Evolutionary conservation across 2,888 invertebrate genomes (phyloP).

Genomic region (Toxonevra muliebris): DNA sequence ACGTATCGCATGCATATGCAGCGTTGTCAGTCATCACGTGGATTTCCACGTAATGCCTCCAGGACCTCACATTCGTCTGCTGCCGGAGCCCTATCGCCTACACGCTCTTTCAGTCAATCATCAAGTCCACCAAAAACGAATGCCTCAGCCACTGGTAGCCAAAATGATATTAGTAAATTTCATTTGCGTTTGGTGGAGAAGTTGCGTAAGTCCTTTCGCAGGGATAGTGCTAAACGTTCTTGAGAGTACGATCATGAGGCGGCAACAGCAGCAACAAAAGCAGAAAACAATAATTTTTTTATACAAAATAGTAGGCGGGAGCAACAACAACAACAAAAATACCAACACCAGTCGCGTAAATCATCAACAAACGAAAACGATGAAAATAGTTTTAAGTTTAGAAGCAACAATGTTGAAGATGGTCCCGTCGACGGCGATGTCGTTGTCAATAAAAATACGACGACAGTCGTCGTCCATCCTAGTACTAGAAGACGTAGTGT

Average conservation of each 20-base stretch:
- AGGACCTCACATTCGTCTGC: conserved; percentile 70
- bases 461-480: conserved; percentile 39
- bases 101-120: conserved; percentile 67
- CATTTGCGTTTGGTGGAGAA: conserved; percentile 78
- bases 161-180: conserved; percentile 75
- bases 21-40: conserved; percentile 67
- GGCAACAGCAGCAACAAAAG: conserved; percentile 36
- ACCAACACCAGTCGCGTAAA: conserved; percentile 27
- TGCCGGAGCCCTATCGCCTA: conserved; percentile 71
- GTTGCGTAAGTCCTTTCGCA: conserved; percentile 73
- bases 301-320: conserved; percentile 33
- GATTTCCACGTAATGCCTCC: conserved; percentile 70
- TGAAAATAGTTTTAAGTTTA: conserved; percentile 1
- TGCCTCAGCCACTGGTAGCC: conserved; percentile 45
- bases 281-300: conserved; percentile 40
- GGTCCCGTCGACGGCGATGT: conserved; percentile 20
- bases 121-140: conserved; percentile 63
- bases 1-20: conserved; percentile 65
- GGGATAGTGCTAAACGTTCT: conserved; percentile 61
- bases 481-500: conserved; percentile 17
- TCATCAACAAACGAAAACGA: conserved; percentile 29
- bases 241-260: conserved; percentile 50
- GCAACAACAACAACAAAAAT: conserved; percentile 33
- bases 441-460: conserved; percentile 10
- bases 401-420: conserved; percentile 1